phyloP scores from a whole-genome alignment of 2,113 vertebrate species.

The Marcusenius ussheri region DNA sequence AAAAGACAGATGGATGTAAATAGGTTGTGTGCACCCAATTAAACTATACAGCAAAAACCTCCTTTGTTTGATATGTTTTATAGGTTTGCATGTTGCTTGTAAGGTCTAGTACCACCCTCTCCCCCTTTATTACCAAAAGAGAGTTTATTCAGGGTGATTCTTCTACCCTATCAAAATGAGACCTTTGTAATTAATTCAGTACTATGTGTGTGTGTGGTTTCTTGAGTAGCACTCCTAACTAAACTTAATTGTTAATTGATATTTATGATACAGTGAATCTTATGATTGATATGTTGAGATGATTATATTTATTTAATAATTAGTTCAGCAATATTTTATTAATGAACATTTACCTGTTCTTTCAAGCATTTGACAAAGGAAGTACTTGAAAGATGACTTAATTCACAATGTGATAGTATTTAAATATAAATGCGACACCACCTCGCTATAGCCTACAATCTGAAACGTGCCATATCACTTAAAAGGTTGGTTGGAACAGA shows the following conservation, averaged over 20 bases:
- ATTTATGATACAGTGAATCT: neutral
- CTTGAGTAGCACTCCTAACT: neutral
- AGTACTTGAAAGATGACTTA: neutral
- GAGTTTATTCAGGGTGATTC: neutral
- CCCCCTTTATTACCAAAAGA: neutral
- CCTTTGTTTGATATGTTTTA: neutral
- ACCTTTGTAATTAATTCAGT: neutral
- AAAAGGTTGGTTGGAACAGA: neutral
- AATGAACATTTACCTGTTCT: neutral
- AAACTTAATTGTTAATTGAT: neutral
- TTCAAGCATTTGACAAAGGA: neutral
- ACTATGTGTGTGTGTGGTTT: neutral
- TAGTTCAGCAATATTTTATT: neutral
- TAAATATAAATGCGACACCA: neutral
- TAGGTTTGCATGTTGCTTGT: neutral
- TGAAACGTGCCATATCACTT: neutral
- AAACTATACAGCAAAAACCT: neutral
- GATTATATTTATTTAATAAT: neutral
- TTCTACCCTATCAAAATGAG: neutral
- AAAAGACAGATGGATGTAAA: neutral
- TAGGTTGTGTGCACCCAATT: neutral
- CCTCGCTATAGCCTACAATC: neutral
- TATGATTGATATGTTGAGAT: neutral
- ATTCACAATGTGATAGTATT: neutral
- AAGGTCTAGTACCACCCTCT: neutral